Base-by-base conservation (phyloP, 1,140 invertebrate genomes). In the Drosophila nigrodunni region DNA sequence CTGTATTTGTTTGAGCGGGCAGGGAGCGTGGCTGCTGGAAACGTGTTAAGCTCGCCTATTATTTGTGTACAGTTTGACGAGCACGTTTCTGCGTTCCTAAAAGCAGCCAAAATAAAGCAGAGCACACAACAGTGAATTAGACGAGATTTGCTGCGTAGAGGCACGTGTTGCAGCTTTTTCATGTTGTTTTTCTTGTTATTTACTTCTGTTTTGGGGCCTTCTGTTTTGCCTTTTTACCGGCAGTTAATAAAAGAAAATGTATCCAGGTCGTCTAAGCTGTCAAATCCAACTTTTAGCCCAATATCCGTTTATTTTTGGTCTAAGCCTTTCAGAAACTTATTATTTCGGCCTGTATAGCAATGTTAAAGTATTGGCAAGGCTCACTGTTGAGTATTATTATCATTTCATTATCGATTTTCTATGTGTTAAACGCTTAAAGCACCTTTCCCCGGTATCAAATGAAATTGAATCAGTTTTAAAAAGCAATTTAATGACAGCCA, bases 121-220 rank as follows among this genome's bases (percentile, higher is more conserved):
- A 71, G 41, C 55, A 60, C 52, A 59, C 46, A 57, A 18, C 74
- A 74, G 15, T 78, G 75, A 74, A 65, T 77, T 83, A 85, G 82
- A 60, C 46, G 47, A 80, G 82, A 85, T 85, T 83, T 64, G 57
- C 34, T 41, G 74, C 77, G 68, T 80, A 5, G 65, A 54, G 69
- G 65, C 81, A 83, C 81, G 81, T 85, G 70, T 62, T 67, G 41
- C 35, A 62, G 47, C 55, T 47, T 46, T 3, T 39, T 54, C 11
- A 15, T 18, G 60, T 49, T 69, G n/a, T 39, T n/a, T 21, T 35
- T 68, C 43, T 34, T 41, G 60, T 46, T 80, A 57, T 62, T 50
- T 74, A 41, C 43, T 52, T 50, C n/a, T 57, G 9, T n/a, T 49
- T 49, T 8, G 49, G 60, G 39, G 67, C 66, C 67, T 54, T 67